Base-by-base conservation (phyloP, 1,140 invertebrate genomes). In the Drosophila quadrilineata region DNA sequence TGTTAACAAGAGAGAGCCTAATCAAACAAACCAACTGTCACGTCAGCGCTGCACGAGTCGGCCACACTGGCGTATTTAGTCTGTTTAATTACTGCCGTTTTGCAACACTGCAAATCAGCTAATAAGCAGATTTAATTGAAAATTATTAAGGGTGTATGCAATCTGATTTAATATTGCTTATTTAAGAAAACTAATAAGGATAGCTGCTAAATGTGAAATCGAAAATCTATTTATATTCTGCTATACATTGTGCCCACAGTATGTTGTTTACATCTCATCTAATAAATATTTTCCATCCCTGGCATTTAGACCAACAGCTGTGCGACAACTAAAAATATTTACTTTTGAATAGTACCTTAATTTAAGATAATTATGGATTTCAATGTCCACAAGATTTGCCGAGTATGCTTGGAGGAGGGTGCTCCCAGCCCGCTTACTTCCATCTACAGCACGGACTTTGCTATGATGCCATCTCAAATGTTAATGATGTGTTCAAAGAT, bases 401-500 rank as follows among this genome's bases (percentile, higher is more conserved):
- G 93, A 65, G 91, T 93, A 60, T 94, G 93, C 71, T 80, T 93
- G 38, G 93, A 93, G 87, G 92, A 93, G 89, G 91, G 91, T 1
- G 90, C 91, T 2, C 77, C 53, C 28, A 58, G 77, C 28, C 71
- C 71, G 2, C 76, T 92, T 3, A 91, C 92, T 9, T 92, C 92
- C 3, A 92, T 93, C 65, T 92, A 93, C 66, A 91, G 91, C 35
- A 92, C 91, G 59, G 93, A 93, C 53, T 93, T 93, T 71, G 92
- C 91, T 22, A 90, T 93, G 71, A 92, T 92, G 68, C 90, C 93
- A 48, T 91, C 91, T 26, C 91, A 92, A 40, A 92, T 94, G 91
- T 90, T 94, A 46, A 93, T 93, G 91, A 91, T 92, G 68, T 93
- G 92, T 75, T 92, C 92, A 24, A 92, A 92, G 68, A 90, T 93